Evolutionary conservation across 2,888 invertebrate species (phyloP).

Genomic region (Acanthosepion pharaonis): DNA sequence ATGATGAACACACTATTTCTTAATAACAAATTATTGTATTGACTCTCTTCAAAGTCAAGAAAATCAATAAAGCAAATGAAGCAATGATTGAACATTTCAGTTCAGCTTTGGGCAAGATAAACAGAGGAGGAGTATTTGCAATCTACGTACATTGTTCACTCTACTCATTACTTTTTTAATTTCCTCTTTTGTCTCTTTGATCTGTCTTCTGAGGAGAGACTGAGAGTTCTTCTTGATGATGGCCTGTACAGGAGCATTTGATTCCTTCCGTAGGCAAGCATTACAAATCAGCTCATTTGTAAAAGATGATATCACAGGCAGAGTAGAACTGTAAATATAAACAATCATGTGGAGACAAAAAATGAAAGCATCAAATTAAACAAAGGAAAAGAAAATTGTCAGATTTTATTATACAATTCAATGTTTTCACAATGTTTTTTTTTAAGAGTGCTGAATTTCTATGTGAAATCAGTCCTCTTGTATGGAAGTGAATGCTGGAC

Average conservation of each 20-base stretch:
- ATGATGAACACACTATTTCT: not conserved
- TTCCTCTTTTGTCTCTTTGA: conserved; percentile 73
- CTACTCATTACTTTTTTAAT: conserved; percentile 70
- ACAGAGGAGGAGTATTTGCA: not conserved
- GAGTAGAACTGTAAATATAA: not conserved
- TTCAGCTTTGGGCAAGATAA: not conserved
- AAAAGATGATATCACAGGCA: not conserved
- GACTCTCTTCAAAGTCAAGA: not conserved
- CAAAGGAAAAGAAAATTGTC: not conserved
- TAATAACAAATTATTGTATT: not conserved
- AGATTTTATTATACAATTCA: too few species aligned
- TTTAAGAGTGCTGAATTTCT: too few species aligned
- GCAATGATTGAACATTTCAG: not conserved
- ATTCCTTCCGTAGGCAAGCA: not conserved
- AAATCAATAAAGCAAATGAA: not conserved
- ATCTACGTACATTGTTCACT: conserved; percentile 67
- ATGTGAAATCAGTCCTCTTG: too few species aligned
- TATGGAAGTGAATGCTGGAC: too few species aligned
- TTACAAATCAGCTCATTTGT: not conserved
- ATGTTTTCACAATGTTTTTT: too few species aligned
- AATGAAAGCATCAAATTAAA: not conserved
- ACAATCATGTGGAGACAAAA: not conserved
- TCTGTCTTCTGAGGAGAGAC: conserved; percentile 69
- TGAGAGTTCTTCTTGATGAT: conserved; percentile 71
- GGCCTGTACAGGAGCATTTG: conserved; percentile 70